Base-by-base conservation (phyloP, 1,140 invertebrate species). In the Anadara kagoshimensis region DNA sequence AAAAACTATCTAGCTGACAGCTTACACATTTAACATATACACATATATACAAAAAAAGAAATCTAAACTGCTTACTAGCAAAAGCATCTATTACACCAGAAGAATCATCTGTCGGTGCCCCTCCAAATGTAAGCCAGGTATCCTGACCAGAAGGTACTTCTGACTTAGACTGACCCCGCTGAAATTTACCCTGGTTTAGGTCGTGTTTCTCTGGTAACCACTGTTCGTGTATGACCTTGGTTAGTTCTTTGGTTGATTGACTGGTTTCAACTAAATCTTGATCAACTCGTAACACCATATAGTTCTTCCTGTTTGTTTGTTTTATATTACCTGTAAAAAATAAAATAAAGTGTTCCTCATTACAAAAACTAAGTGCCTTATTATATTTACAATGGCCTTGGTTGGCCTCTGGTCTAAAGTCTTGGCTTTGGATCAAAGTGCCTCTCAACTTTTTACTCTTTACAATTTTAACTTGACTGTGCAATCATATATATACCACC, bases 51-150 rank as follows among this genome's bases (percentile, higher is more conserved):
- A n/a, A 24, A 54, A 26, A 72, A 45, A 44, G 14, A 16, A 36
- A 36, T 36, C 29, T 36, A 36, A 36, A 36, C 7, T 36, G 71
- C 81, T 80, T 73, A 87, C 85, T 78, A 57, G 85, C 76, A 80
- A 87, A 87, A 49, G 85, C 85, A 73, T 87, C 85, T 22, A 87
- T 75, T 24, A 87, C 76, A 0, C 85, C 85, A 44, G 75, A 72
- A 45, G 78, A 77, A 8, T 75, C 78, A 36, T 78, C 62, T 29
- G 62, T 36, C 10, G 61, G 75, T 59, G 75, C 74, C 4, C 85
- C 85, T 26, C 79, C 83, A 77, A 87, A 87, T 0, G 82, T 87
- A 22, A 87, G 76, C 85, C 85, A 87, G 49, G 78, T 79, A 22
- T 84, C 82, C 5, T 81, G 63, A 18, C 67, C 75, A 11, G 79